Evolutionary conservation across 2,113 vertebrate genomes (phyloP).

Genomic region (western clawed frog (Xenopus tropicalis)): UCB_Xtro_10.0 CM004445.2:144084501-144085000

Average conservation of each 20-base stretch:
- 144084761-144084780: conserved; percentile 47
- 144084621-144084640: too few relatives aligned
- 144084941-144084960: conserved; percentile 54
- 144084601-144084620: too few relatives aligned
- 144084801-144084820: conserved; percentile 53
- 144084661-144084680: too few relatives aligned
- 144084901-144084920: conserved; percentile 49
- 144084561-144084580: too few relatives aligned
- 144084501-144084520: too few relatives aligned
- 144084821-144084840: conserved; percentile 47
- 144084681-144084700: too few relatives aligned
- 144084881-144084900: conserved; percentile 48
- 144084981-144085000: conserved; percentile 37
- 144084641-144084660: too few relatives aligned
- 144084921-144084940: conserved; percentile 39
- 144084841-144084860: conserved; percentile 48
- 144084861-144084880: conserved; percentile 43
- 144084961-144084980: conserved; percentile 48
- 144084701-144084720: too few relatives aligned
- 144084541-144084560: too few relatives aligned
- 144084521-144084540: too few relatives aligned
- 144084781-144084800: conserved; percentile 45
- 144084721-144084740: too few relatives aligned
- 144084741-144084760: neutral
- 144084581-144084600: too few relatives aligned